Conservation (phyloP, 92 coral and sea anemone species). For the Paramuricea clavata region DNA sequence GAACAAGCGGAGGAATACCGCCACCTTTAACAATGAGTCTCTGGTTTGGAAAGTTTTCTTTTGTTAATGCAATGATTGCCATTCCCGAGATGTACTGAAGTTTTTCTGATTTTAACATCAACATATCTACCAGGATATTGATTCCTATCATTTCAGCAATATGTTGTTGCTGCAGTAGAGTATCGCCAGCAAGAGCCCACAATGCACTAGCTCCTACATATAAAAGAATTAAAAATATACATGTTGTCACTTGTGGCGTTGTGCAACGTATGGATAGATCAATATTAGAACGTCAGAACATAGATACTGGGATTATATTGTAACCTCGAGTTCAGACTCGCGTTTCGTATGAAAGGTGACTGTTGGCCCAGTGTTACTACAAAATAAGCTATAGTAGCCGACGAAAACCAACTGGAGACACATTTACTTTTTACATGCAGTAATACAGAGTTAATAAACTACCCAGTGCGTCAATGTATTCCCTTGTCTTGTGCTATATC, state of each 20-base stretch:
- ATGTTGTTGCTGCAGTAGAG: slow-evolving; percentile 85
- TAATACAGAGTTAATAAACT: too few species aligned
- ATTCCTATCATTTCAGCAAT: slow-evolving; percentile 97
- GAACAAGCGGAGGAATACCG: slow-evolving; percentile 90
- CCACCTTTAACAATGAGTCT: slow-evolving; percentile 93
- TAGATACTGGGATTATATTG: background rate
- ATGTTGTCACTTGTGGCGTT: background rate
- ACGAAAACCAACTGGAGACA: too few species aligned
- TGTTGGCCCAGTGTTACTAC: too few species aligned
- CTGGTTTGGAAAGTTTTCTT: slow-evolving; percentile 93
- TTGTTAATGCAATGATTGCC: slow-evolving; percentile 93
- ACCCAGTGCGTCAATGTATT: too few species aligned
- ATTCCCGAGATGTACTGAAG: slow-evolving; percentile 93
- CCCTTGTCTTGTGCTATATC: too few species aligned
- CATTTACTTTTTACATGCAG: too few species aligned
- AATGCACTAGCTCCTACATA: slow-evolving; percentile 90
- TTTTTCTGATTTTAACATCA: slow-evolving; percentile 93
- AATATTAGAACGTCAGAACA: background rate
- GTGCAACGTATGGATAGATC: background rate
- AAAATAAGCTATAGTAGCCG: too few species aligned
- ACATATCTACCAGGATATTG: slow-evolving; percentile 92
- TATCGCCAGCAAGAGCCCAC: slow-evolving; percentile 96
- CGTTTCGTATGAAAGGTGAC: too few species aligned
- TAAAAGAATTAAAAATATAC: background rate
- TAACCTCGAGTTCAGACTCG: too few species aligned